Evolutionary conservation across 2,888 invertebrate species (phyloP).

Genomic region (Drosophila planitibia): DNA sequence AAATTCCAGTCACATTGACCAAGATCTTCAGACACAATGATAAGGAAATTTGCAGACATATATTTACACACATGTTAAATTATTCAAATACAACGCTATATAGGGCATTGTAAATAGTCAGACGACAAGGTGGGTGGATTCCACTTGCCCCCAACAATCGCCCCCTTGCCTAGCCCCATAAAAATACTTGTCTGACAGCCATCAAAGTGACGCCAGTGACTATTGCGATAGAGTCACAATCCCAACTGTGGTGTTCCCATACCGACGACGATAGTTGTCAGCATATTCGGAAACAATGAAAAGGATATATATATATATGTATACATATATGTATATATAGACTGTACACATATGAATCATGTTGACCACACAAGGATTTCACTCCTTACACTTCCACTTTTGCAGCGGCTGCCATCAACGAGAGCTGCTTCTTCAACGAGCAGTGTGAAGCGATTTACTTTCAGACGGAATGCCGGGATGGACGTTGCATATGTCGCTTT

Average conservation of each 20-base stretch:
- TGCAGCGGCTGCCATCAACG: constrained; percentile 92
- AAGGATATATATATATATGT: constrained; percentile 1
- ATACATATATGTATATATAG: not conserved
- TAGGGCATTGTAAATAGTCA: constrained; percentile 16
- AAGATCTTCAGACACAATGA: not conserved
- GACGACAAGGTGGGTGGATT: constrained; percentile 13
- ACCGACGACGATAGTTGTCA: constrained; percentile 30
- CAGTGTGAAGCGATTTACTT: constrained; percentile 91
- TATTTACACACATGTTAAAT: constrained; percentile 44
- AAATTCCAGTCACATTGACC: not conserved
- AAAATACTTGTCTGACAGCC: constrained; percentile 47
- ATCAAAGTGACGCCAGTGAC: constrained; percentile 41
- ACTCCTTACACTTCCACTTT: constrained; percentile 20
- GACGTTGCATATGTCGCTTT: constrained; percentile 91
- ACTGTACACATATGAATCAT: constrained; percentile 39
- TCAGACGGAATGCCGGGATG: constrained; percentile 93
- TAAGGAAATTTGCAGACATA: constrained; percentile 15
- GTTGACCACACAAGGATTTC: constrained; percentile 18
- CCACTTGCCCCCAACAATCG: constrained; percentile 1
- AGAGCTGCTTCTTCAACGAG: constrained; percentile 92
- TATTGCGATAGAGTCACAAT: constrained; percentile 21
- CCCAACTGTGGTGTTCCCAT: constrained; percentile 7
- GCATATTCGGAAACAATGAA: constrained; percentile 38
- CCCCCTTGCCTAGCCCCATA: constrained; percentile 16
- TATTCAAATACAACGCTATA: constrained; percentile 11